A percentile compares a stretch with the other conserved stretches of the same genome.
phyloP scores from a whole-genome alignment of 1,140 invertebrate species.

The Drosophila dunni region DNA sequence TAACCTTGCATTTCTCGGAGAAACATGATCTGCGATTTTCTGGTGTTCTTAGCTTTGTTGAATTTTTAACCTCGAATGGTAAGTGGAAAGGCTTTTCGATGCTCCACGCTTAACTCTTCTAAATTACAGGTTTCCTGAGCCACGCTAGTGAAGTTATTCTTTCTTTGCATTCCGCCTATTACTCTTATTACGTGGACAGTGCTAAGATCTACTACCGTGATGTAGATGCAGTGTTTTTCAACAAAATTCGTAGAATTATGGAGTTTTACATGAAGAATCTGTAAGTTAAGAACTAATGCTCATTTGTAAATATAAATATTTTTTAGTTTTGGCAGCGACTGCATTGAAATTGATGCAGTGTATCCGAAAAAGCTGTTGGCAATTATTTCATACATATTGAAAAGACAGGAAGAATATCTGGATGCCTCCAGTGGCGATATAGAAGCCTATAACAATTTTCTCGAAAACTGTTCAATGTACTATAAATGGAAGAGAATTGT shows the following conservation, averaged over 20 bases:
- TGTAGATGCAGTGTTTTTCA: conserved; percentile 14
- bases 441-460: conserved; percentile 23
- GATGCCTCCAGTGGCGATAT: conserved; percentile 24
- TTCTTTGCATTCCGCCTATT: conserved; percentile 15
- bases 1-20: conserved; percentile 41
- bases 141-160: conserved; percentile 47
- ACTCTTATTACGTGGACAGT: conserved; percentile 1
- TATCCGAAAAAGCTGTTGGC: conserved; percentile 33
- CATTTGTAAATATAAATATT: not conserved
- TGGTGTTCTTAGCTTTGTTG: conserved; percentile 44
- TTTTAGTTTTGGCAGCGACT: conserved; percentile 1
- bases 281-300: conserved; percentile 30
- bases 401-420: conserved; percentile 18
- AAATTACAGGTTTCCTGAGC: conserved; percentile 46
- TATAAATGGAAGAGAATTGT: conserved; percentile 51
- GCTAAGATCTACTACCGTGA: conserved; percentile 9
- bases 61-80: conserved; percentile 53
- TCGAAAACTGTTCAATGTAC: conserved; percentile 37
- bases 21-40: conserved; percentile 30
- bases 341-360: not conserved
- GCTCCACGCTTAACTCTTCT: not conserved
- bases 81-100: not conserved
- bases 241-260: conserved; percentile 32
- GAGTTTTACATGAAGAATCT: conserved; percentile 45
- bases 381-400: conserved; percentile 27